Base-by-base conservation (phyloP, 2,888 invertebrate species). In the Tenthredo notha region DNA sequence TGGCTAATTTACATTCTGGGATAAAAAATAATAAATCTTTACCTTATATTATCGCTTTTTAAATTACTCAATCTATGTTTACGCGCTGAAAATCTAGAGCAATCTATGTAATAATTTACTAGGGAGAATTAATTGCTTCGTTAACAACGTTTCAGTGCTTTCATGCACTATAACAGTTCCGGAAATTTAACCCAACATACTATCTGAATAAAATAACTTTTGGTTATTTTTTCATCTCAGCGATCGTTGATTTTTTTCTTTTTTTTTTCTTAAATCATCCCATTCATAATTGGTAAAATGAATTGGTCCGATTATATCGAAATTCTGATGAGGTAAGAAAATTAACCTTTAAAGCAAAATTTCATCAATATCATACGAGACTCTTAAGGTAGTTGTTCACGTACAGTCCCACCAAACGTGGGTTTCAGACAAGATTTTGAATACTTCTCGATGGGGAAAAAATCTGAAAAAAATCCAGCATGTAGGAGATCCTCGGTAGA, bases 81-180 rank as follows among this genome's bases (percentile, higher is more conserved):
- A 61, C 12, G 25, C 25, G 61, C 21, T 61, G 5, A 61, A 12
- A 50, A 77, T 77, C 33, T 77, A 4, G 54, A 77, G 54, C 54
- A 77, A 54, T 61, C 25, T 61, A 25, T 61, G 29, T 61, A 25
- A 61, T 61, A 61, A 54, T 77, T 29, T 25, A 33, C 54, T 33
- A 77, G 77, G 54, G 50, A 77, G 77, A 33, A 77, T 77, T 77
- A 50, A 54, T 75, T 75, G 43, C 75, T 21, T 47, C 75, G 43
- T 75, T 75, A 75, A 75, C 75, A 47, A n/a, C n/a, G 10, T 61
- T 61, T 21, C 18, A 18, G 61, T 25, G 75, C 75, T 75, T 75
- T 75, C 25, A 47, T 75, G n/a, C 47, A 21, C 75, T 25, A 10
- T n/a, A n/a, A n/a, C 15, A 37, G n/a, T 70, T 40, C 33, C 37